Conservation (phyloP, 2,113 vertebrate species). For the Pachypanchax playfairii region DNA sequence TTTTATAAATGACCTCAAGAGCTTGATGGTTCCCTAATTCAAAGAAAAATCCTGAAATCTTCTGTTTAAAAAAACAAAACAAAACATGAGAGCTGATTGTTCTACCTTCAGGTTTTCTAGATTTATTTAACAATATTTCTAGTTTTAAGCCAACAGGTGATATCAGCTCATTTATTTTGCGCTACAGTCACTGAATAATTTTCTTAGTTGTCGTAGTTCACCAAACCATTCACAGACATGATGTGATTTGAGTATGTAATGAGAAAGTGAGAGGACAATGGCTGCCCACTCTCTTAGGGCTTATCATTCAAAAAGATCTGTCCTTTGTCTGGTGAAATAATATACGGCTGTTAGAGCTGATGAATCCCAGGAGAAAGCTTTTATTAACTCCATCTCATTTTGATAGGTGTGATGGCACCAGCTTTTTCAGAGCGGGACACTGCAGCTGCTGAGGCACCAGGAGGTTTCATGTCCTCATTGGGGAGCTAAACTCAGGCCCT, state of each 20-base stretch:
- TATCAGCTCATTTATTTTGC: background rate
- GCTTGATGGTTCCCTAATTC: no score
- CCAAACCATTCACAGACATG: constrained; percentile 8
- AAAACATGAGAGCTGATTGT: no score
- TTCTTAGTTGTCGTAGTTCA: constrained; percentile 2
- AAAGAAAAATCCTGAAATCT: no score
- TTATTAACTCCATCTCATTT: constrained; percentile 75
- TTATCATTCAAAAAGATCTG: constrained; percentile 64
- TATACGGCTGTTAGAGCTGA: constrained; percentile 64
- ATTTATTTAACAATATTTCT: no score
- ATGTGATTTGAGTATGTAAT: constrained; percentile 40
- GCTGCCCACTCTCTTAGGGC: constrained; percentile 58
- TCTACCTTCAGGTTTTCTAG: no score
- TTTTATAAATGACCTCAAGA: no score
- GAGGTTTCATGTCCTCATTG: constrained; percentile 19
- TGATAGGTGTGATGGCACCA: constrained; percentile 64
- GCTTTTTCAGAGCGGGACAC: constrained; percentile 37
- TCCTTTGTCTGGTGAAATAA: constrained; percentile 68
- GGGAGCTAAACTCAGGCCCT: constrained; percentile 38
- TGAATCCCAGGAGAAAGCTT: constrained; percentile 70
- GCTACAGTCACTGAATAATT: background rate
- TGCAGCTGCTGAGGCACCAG: constrained; percentile 56
- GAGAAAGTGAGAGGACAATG: constrained; percentile 45
- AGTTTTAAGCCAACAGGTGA: constrained; percentile 12
- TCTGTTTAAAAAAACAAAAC: no score